Evolutionary conservation across 2,888 invertebrate genomes (phyloP).

Genomic region (Papilio demoleus): DNA sequence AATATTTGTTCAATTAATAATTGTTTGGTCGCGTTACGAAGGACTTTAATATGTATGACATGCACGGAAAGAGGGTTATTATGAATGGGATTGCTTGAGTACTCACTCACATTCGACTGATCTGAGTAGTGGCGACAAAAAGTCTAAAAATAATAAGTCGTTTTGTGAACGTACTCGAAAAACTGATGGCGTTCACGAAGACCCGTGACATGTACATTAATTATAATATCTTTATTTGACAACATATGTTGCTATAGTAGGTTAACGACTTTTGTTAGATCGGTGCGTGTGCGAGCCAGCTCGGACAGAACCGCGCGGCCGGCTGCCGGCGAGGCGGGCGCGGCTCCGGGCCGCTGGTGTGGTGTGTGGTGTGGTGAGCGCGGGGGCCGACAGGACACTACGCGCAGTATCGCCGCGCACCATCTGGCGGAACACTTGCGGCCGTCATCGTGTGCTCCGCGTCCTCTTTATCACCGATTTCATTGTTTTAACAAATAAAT

Average conservation of each 20-base stretch:
- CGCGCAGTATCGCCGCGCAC: background rate
- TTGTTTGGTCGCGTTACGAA: too few relatives aligned
- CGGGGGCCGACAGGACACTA: background rate
- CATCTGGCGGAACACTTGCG: constrained; percentile 4
- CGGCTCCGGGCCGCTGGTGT: background rate
- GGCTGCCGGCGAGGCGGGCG: background rate
- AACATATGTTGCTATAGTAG: background rate
- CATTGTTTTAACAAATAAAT: background rate
- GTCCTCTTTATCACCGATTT: background rate
- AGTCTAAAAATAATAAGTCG: too few relatives aligned
- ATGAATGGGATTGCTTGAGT: too few relatives aligned
- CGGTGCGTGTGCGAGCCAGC: background rate
- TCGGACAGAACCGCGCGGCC: background rate
- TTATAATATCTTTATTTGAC: background rate
- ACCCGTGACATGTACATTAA: background rate
- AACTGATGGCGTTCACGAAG: background rate
- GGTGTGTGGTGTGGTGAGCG: too few relatives aligned
- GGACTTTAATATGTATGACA: too few relatives aligned
- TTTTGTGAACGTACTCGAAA: too few relatives aligned
- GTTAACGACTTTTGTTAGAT: background rate
- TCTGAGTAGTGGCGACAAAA: too few relatives aligned
- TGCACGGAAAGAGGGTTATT: too few relatives aligned
- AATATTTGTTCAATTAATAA: too few relatives aligned
- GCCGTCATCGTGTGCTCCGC: background rate
- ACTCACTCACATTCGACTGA: too few relatives aligned